Conservation (phyloP, 1,140 invertebrate genomes). For the Lepeophtheirus salmonis region DNA sequence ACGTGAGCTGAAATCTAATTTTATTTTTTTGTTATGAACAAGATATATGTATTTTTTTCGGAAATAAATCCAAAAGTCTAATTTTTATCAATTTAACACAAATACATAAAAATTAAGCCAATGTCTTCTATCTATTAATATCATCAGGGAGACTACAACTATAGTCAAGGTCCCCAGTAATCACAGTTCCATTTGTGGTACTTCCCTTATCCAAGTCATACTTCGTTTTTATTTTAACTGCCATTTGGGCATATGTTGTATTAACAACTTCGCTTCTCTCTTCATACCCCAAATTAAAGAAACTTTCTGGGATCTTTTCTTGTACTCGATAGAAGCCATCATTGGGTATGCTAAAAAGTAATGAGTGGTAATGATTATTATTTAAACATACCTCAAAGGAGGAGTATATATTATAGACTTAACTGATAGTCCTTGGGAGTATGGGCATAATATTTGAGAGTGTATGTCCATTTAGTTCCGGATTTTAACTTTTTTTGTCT, state of each 20-base stretch:
- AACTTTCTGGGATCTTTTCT: slow-evolving; percentile 5
- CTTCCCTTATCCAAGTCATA: neutral
- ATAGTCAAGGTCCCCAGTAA: slow-evolving; percentile 16
- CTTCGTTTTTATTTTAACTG: neutral
- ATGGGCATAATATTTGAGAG: neutral
- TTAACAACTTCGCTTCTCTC: slow-evolving; percentile 11
- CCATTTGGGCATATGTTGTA: slow-evolving; percentile 5
- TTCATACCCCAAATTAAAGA: neutral
- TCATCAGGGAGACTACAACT: too few relatives aligned
- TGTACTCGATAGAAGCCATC: neutral
- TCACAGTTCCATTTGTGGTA: neutral
- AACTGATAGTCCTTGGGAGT: neutral
- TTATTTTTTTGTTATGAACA: too few relatives aligned
- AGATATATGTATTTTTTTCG: too few relatives aligned
- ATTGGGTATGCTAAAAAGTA: neutral
- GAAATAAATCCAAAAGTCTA: too few relatives aligned
- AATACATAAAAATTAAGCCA: too few relatives aligned
- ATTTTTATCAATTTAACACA: too few relatives aligned
- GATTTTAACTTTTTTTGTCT: neutral
- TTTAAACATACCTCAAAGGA: too few relatives aligned
- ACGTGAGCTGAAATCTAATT: too few relatives aligned
- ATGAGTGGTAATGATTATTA: neutral
- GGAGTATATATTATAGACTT: too few relatives aligned
- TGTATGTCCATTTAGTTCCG: neutral
- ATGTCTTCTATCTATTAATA: too few relatives aligned